Evolutionary conservation across 1,140 invertebrate genomes (phyloP), one percentile per base, ranked within the genome.

Genomic region (Drosophila azteca): DNA sequence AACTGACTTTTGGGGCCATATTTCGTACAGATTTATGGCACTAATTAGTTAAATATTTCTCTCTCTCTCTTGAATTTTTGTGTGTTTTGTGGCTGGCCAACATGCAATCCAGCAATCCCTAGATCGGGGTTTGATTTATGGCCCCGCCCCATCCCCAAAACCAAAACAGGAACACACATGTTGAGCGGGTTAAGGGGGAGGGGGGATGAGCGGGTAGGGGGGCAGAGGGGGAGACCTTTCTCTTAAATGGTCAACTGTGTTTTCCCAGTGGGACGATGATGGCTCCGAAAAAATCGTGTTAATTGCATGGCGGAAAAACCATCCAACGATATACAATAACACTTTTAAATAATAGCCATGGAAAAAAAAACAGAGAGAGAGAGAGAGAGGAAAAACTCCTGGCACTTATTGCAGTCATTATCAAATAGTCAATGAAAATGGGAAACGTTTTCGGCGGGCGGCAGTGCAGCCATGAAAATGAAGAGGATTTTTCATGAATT

Each of bases 11-110:
- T 54, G 53, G 43, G 43, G 61, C 54, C 64, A 68, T 75, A 67
- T 76, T 76, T 68, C 44, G 73, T 61, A 45, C 39, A 72, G 72
- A 84, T 84, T 84, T 85, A 84, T 85, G 77, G 69, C 72, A 68
- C 72, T 84, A 84, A 84, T 84, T 84, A 87, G 77, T 73, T 74
- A 80, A 69, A 74, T 73, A 63, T 73, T 72, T 78, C 50, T 55
- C 65, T 54, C 44, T 13, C 3, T 39, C 8, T 39, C 3, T 39
- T 3, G 3, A 7, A 2, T 2, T 7, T 3, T 31, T 31, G 45
- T 71, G 65, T 57, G 58, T 81, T 70, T 76, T 76, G 72, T 75
- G 72, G 72, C 63, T 68, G 22, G 46, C 35, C 35, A 51, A 76
- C 81, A 81, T 84, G 80, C 80, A 61, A 85, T 66, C 53, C 70